Evolutionary conservation across 2,888 invertebrate species (phyloP), one percentile per base, ranked within the genome.

Genomic region (Gastracanthus pulcherrimus): DNA sequence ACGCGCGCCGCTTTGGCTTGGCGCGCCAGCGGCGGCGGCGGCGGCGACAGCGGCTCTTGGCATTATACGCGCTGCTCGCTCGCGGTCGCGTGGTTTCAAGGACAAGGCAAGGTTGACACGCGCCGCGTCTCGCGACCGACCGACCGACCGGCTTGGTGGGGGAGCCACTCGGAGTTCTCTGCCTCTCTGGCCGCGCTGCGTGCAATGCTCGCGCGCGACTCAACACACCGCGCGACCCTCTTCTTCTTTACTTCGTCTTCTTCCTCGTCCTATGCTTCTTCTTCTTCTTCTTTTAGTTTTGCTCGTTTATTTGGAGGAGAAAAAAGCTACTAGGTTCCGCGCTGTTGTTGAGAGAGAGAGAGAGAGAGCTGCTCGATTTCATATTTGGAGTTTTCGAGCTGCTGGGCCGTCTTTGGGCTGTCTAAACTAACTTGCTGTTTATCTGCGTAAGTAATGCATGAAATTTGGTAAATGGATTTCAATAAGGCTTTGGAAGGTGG

Each of bases 61-160:
- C 48, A 58, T 60, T 34, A 26, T 58, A 84, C 85, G 36, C 11
- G 86, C 83, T 88, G 87, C 85, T 86, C 86, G 85, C 86, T 86
- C 84, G 86, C 87, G 88, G 90, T 90, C 90, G 91, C 90, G 90
- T 90, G 90, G 87, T 90, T 90, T 89, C 90, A 91, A 91, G 91
- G 91, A 89, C 90, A 90, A 87, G 87, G 86, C 91, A 91, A 91
- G 91, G 91, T 91, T 90, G 91, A 91, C 91, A 91, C 91, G 91
- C 91, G 91, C 90, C 91, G 87, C 87, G 77, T 82, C 83, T 72
- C 76, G 76, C 72, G 79, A 78, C 34, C 60, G 58, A 34, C 13
- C 66, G 79, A 13, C 60, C 31, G 64, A 2, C 62, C n/a, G n/a
- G n/a, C n/a, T n/a, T 69, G 74, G 82, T 82, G 82, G 79, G 76